Conservation (phyloP, 2,113 vertebrate genomes). For the Paramisgurnus dabryanus region DNA sequence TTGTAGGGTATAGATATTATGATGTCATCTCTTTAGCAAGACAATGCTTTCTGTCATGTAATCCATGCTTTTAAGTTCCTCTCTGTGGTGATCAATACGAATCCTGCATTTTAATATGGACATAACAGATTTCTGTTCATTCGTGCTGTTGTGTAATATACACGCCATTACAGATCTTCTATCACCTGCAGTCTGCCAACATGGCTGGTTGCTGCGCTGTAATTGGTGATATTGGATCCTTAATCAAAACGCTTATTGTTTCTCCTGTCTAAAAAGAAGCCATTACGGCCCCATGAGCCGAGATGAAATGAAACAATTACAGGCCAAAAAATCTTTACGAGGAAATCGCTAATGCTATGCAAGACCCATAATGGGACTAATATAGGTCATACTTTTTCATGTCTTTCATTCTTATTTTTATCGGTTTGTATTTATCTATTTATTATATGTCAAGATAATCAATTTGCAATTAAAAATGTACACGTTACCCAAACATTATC, state of each 20-base stretch:
- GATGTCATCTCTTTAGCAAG: constrained; percentile 3
- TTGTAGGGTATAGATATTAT: not conserved
- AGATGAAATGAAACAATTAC: constrained; percentile 39
- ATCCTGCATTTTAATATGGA: constrained; percentile 29
- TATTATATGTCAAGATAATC: not conserved
- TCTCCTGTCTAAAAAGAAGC: constrained; percentile 19
- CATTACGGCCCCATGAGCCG: constrained; percentile 16
- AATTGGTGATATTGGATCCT: constrained; percentile 37
- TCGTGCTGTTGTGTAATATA: constrained; percentile 8
- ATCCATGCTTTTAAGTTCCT: not conserved
- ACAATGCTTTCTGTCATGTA: not conserved
- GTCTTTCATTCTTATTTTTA: not conserved
- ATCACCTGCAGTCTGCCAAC: constrained; percentile 29
- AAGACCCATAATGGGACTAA: constrained; percentile 40
- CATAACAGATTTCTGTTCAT: constrained; percentile 10
- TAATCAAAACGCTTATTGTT: constrained; percentile 31
- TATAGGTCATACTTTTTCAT: constrained; percentile 42
- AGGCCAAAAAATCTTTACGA: constrained; percentile 10
- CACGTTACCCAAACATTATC: constrained; percentile 26
- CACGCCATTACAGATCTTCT: constrained; percentile 36
- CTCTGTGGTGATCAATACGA: constrained; percentile 18
- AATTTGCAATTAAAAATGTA: constrained; percentile 33
- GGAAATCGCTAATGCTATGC: constrained; percentile 31
- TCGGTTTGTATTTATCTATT: not conserved
- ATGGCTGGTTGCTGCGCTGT: constrained; percentile 25